Percentiles rank a stretch among this genome's conserved stretches.
These are phyloP conservation scores for Agrilus biguttatus DNA, from an alignment of 2,888 invertebrate genomes.

Conservation along the genomic window DNA sequence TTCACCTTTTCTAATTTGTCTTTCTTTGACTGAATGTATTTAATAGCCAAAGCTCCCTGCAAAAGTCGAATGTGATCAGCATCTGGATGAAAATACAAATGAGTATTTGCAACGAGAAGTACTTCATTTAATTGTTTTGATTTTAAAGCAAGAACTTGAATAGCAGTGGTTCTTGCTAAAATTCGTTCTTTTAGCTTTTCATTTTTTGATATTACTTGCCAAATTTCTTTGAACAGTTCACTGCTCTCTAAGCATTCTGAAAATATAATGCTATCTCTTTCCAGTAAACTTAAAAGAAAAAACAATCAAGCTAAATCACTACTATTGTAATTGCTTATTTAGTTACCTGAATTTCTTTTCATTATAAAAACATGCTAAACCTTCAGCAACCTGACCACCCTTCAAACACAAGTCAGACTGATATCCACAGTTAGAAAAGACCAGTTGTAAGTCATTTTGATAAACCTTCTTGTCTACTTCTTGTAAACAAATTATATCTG, in stretches of 20 bases:
- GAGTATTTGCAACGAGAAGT: slow-evolving; percentile 66
- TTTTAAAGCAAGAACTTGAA: slow-evolving; percentile 45
- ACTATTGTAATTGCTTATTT: slow-evolving; percentile 1
- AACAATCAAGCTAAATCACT: slow-evolving; percentile 4
- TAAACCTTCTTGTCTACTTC: slow-evolving; percentile 80
- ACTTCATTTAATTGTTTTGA: slow-evolving; percentile 43
- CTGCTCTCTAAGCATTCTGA: slow-evolving; percentile 42
- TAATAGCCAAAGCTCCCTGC: slow-evolving; percentile 63
- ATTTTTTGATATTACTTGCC: slow-evolving; percentile 46
- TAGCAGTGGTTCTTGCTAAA: slow-evolving; percentile 48
- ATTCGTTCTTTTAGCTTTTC: slow-evolving; percentile 41
- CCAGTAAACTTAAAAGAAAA: slow-evolving; percentile 32
- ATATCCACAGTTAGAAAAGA: slow-evolving; percentile 40
- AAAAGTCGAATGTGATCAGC: slow-evolving; percentile 80
- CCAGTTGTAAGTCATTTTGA: slow-evolving; percentile 45
- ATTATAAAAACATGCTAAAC: slow-evolving; percentile 65
- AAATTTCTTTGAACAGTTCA: slow-evolving; percentile 39
- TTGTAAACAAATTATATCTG: slow-evolving; percentile 82
- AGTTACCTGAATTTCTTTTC: slow-evolving; percentile 49
- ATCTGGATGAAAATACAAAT: slow-evolving; percentile 86
- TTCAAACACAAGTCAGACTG: slow-evolving; percentile 54
- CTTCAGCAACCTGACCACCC: slow-evolving; percentile 62
- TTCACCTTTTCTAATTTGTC: slow-evolving; percentile 31
- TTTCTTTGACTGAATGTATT: slow-evolving; percentile 41
- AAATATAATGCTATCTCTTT: slow-evolving; percentile 40